Evolutionary conservation across 2,113 vertebrate species (phyloP), one percentile per base, ranked within the genome.

Genomic region (Bombycilla garrulus): DNA sequence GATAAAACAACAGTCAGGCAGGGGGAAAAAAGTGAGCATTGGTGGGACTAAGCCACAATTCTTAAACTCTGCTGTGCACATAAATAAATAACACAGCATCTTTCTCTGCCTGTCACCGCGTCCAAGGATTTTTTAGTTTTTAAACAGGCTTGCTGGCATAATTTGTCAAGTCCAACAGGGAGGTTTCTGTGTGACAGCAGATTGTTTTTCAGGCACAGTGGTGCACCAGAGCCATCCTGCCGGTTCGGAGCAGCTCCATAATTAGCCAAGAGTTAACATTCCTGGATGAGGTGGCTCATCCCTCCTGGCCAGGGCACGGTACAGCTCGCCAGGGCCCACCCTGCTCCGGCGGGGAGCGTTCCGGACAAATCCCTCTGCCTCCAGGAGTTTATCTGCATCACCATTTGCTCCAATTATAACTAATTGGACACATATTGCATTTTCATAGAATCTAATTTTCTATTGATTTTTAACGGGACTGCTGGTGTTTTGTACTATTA

Each of bases 371-470:
- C 23, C 29, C 2, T 70, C 50, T 92, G 53, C 71, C 90, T 86
- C 76, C 47, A 50, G 85, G 74, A 91, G 81, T 95, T 95, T 96
- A 90, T 96, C 98, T 96, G 56, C 92, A 50, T 61, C 53, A 28
- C 96, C 91, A 78, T 97, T 97, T 96, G 95, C 97, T 97, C 96
- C 96, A 92, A 88, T 98, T 97, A 96, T 96, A 96, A 97, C 97
- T 98, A 97, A 98, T 97, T 97, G 97, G 97, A 88, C 97, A 91
- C 94, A 94, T 86, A 96, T 81, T 81, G 95, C 96, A 70, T 96
- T 97, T 97, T 97, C 97, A 94, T 83, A 92, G 96, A 95, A 33
- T 94, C 97, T 98, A 95, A 97, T 98, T 98, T 97, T 92, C 97
- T 96, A 97, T 97, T 73, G 97, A 98, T 98, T 98, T 98, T 95